Evolutionary conservation across 1,140 invertebrate genomes (phyloP).

Genomic region (Halyomorpha halys): DNA sequence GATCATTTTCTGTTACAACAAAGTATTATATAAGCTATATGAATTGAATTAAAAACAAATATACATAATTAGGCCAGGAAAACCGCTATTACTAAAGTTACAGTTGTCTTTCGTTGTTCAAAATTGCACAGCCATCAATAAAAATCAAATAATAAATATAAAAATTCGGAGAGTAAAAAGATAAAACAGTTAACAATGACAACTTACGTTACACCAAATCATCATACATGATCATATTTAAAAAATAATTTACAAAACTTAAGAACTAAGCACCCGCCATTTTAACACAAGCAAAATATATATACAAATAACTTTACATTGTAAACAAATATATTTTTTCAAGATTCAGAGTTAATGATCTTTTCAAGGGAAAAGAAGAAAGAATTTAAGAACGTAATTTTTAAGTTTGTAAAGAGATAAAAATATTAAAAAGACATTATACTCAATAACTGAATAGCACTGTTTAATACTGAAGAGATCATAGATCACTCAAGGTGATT

Average conservation of each 20-base stretch:
- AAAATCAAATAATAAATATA: neutral
- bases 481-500: neutral
- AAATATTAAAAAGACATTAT: neutral
- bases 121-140: constrained; percentile 1
- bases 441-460: neutral
- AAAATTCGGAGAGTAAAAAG: neutral
- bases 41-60: neutral
- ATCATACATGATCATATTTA: no score
- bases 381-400: neutral
- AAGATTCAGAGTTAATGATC: constrained; percentile 1
- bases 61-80: constrained; percentile 1
- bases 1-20: neutral
- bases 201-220: no score
- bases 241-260: neutral
- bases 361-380: neutral
- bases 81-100: neutral
- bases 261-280: constrained; percentile 4
- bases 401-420: neutral
- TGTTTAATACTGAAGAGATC: constrained; percentile 6
- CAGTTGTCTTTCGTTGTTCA: constrained; percentile 9
- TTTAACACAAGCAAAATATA: constrained; percentile 1
- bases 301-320: neutral
- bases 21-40: neutral
- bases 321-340: neutral
- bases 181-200: neutral